Conservation (phyloP, 2,888 invertebrate species). For the Adelognathus sp. region DNA sequence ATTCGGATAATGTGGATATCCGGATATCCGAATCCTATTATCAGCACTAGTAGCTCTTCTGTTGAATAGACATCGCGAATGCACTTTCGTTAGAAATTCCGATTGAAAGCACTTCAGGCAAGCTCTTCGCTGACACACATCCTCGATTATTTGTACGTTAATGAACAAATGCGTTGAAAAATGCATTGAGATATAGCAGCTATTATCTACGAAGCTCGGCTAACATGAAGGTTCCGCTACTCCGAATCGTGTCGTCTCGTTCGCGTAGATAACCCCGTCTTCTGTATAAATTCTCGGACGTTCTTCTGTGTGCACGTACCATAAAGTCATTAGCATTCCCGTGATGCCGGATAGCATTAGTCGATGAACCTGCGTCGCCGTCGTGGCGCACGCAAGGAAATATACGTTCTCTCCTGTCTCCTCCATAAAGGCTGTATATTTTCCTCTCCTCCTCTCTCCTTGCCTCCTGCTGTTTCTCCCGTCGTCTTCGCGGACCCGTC, state of each 20-base stretch:
- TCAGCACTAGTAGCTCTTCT: too few species aligned
- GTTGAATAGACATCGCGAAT: too few species aligned
- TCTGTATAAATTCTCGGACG: slow-evolving; percentile 24
- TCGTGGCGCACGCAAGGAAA: slow-evolving; percentile 30
- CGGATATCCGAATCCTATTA: too few species aligned
- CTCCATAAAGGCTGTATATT: slow-evolving; percentile 27
- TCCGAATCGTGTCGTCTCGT: background rate
- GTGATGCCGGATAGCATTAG: slow-evolving; percentile 58
- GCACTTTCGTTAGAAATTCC: too few species aligned
- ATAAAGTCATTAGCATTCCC: slow-evolving; percentile 61
- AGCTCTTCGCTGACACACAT: too few species aligned
- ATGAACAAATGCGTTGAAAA: too few species aligned
- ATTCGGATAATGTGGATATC: too few species aligned
- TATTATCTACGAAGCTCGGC: too few species aligned
- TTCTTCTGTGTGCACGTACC: slow-evolving; percentile 52
- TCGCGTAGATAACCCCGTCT: background rate
- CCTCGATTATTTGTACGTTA: too few species aligned
- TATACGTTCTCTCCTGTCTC: slow-evolving; percentile 17
- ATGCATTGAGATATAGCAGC: background rate
- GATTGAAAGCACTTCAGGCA: too few species aligned
- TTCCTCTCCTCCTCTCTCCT: slow-evolving; percentile 16
- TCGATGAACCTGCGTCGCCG: slow-evolving; percentile 56
- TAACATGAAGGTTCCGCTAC: background rate
- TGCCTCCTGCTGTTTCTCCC: slow-evolving; percentile 39
- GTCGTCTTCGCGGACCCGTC: slow-evolving; percentile 20